A percentile compares a stretch with the other conserved stretches of the same genome.
phyloP scores from a whole-genome alignment of 2,888 invertebrate genomes.

The Phragmatobia fuliginosa region DNA sequence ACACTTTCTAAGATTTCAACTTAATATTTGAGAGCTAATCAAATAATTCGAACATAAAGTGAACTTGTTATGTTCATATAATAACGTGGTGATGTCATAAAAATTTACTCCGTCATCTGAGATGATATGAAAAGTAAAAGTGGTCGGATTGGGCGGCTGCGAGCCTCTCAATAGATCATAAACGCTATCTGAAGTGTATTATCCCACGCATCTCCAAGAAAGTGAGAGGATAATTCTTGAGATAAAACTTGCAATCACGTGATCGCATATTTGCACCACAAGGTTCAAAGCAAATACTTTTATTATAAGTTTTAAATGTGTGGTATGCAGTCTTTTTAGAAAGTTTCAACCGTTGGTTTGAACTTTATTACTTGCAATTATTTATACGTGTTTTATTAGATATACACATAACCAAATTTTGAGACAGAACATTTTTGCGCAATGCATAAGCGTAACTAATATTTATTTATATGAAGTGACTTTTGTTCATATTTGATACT shows the following conservation, averaged over 20 bases:
- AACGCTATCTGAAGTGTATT: constrained; percentile 62
- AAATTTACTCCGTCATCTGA: constrained; percentile 57
- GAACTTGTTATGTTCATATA: constrained; percentile 34
- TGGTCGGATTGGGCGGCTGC: constrained; percentile 74
- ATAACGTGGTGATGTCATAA: constrained; percentile 58
- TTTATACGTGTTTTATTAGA: neutral
- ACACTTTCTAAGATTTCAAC: constrained; percentile 46
- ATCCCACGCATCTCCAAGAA: constrained; percentile 65
- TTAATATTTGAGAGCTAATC: constrained; percentile 32
- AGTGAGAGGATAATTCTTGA: constrained; percentile 72
- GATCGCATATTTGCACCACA: constrained; percentile 27
- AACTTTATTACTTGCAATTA: neutral
- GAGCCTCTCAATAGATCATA: constrained; percentile 68
- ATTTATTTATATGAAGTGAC: neutral
- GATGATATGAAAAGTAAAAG: constrained; percentile 79
- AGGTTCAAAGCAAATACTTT: constrained; percentile 34
- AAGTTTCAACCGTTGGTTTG: constrained; percentile 32
- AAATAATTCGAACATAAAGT: constrained; percentile 31
- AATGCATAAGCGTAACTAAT: neutral
- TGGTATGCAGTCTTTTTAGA: constrained; percentile 47
- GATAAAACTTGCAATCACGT: constrained; percentile 34
- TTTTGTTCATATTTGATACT: no score
- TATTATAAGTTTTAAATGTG: constrained; percentile 37
- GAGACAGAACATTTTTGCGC: neutral
- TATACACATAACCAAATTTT: neutral